Evolutionary conservation across 2,888 invertebrate genomes (phyloP), one percentile per base, ranked within the genome.

Genomic region (Metellina segmentata): DNA sequence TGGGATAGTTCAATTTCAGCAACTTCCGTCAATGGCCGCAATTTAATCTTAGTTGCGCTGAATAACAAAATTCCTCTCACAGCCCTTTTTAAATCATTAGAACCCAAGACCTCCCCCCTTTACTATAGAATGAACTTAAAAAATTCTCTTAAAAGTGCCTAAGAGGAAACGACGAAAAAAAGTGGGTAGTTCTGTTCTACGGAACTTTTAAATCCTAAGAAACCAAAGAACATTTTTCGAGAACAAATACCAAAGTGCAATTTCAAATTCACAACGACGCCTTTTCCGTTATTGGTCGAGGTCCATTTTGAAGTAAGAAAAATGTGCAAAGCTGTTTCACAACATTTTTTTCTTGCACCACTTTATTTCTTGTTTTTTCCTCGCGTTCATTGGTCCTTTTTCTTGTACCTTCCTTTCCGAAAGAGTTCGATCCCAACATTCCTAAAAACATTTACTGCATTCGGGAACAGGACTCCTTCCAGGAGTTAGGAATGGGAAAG

Each of bases 381-480:
- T 74, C 51, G 19, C 7, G 7, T 83, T 71, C 49, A n/a, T 70
- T 49, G n/a, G 52, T 48, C n/a, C 69, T 85, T n/a, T 11, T 77
- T 51, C 48, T 34, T 52, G 51, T 71, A 49, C 51, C 16, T 81
- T n/a, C 7, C 52, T 77, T 48, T 34, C 19, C n/a, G 34, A 69
- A 52, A 75, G 19, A 79, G 20, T 78, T 70, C 34, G 51, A 52
- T 71, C 52, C 53, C 52, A 20, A 8, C 78, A 86, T 79, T 86
- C 52, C 79, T 16, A 86, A 79, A 86, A 86, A 86, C 86, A 79
- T 86, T 86, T 86, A 79, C 86, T 79, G 71, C 53, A 86, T 86
- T 86, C 71, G 49, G 52, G 70, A 86, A 86, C 86, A 52, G 71
- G 70, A 69, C 49, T 86, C 34, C 13, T 52, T 72, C 75, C 74